Evolutionary conservation across 2,113 vertebrate genomes (phyloP).

Genomic region (Pseudorasbora parva): DNA sequence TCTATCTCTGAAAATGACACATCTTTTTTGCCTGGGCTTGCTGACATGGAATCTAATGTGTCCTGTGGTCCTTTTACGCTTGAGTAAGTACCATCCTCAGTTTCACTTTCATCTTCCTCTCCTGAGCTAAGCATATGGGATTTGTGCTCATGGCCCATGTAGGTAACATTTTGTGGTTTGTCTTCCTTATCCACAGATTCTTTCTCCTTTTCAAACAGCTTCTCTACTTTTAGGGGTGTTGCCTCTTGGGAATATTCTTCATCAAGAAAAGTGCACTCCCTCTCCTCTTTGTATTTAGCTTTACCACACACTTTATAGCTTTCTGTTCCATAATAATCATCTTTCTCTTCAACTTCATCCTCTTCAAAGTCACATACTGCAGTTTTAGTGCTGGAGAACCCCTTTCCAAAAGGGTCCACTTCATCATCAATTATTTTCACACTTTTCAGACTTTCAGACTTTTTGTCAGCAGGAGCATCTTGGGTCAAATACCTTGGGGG

Average conservation of each 20-base stretch:
- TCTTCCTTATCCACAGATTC: conserved; percentile 60
- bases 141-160: conserved; percentile 58
- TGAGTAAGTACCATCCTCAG: conserved; percentile 64
- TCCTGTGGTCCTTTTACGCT: conserved; percentile 54
- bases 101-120: conserved; percentile 69
- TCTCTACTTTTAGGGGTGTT: conserved; percentile 63
- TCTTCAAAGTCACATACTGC: conserved; percentile 74
- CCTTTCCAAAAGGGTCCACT: conserved; percentile 59
- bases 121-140: conserved; percentile 67
- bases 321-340: conserved; percentile 65
- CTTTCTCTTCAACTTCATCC: conserved; percentile 66
- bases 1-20: conserved; percentile 50
- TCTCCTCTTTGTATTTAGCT: conserved; percentile 83
- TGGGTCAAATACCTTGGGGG: conserved; percentile 61
- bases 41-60: conserved; percentile 55
- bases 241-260: conserved; percentile 77
- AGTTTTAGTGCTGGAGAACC: conserved; percentile 79
- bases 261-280: conserved; percentile 90
- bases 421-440: conserved; percentile 64
- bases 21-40: conserved; percentile 53
- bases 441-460: conserved; percentile 32
- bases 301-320: conserved; percentile 71
- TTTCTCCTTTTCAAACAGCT: conserved; percentile 60
- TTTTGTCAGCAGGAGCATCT: conserved; percentile 65
- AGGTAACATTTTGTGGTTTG: conserved; percentile 48